phyloP scores from a whole-genome alignment of 2,888 invertebrate species.

The Apodemia hepburni region DNA sequence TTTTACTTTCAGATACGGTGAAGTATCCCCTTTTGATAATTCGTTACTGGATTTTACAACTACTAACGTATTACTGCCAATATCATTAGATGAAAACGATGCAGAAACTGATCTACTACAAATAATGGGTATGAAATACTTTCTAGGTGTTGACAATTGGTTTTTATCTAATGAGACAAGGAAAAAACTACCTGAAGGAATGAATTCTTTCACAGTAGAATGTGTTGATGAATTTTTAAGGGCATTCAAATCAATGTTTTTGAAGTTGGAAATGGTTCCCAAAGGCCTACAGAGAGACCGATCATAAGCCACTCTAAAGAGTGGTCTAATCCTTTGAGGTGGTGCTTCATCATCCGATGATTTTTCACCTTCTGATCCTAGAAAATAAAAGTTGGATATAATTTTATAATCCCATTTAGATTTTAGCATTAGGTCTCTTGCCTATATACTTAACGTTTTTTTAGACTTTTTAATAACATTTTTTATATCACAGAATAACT shows the following conservation, averaged over 20 bases:
- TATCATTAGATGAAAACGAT: constrained; percentile 29
- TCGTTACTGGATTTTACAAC: constrained; percentile 59
- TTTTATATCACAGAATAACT: too few species aligned
- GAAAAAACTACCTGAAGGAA: constrained; percentile 54
- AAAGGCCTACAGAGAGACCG: constrained; percentile 65
- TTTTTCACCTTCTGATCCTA: constrained; percentile 53
- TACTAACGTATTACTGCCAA: constrained; percentile 34
- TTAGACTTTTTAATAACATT: too few species aligned
- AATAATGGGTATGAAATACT: constrained; percentile 61
- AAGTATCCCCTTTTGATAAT: constrained; percentile 35
- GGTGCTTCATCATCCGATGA: constrained; percentile 40
- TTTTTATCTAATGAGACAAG: constrained; percentile 39
- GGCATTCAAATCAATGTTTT: constrained; percentile 40
- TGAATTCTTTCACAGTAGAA: constrained; percentile 29
- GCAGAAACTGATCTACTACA: constrained; percentile 40
- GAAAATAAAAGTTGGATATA: constrained; percentile 52
- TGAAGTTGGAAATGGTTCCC: constrained; percentile 61
- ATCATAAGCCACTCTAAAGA: constrained; percentile 70
- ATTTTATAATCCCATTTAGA: constrained; percentile 14
- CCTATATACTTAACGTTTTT: background rate
- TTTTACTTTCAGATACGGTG: constrained; percentile 48
- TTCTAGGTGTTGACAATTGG: constrained; percentile 26
- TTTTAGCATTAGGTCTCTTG: background rate
- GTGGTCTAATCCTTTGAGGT: constrained; percentile 55
- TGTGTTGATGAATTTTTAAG: constrained; percentile 24